Evolutionary conservation across 2,797 vertebrate species (phyloP), one percentile per base, ranked within the genome.

Genomic region (Acanthiza pusilla): DNA sequence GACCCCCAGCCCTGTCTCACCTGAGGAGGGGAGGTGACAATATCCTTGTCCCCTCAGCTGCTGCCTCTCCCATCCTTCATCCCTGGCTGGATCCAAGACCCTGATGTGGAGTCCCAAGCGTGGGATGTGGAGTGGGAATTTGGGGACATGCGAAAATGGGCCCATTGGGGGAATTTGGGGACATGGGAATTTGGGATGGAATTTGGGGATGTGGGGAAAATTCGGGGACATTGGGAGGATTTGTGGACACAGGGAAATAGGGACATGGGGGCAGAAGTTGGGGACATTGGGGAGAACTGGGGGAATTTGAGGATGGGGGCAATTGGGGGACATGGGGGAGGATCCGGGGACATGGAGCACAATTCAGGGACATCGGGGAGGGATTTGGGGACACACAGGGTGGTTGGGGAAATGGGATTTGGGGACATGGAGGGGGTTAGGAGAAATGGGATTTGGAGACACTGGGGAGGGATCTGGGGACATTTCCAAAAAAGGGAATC

Each of bases 241-340:
- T 25, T 36, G 14, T 32, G 7, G 19, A 34, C 50, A 21, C 21
- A 45, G 43, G 43, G 18, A 45, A 1, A 2, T 3, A 13, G 65
- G 20, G 10, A 17, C 12, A 3, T 3, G 6, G n/a, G 11, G 9
- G 0, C 14, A 27, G 21, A 9, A 53, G 53, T 62, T 22, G 22
- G 23, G 50, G 15, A 19, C 18, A 43, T 43, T 43, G 8, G 42
- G 42, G 6, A n/a, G 19, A 42, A 11, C 4, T 63, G 30, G 16
- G 38, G 20, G 26, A 43, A 10, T 25, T 13, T 42, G 13, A 22
- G 5, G 47, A 48, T 3, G 9, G 38, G 19, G 12, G 38, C 17
- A 23, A 43, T 43, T 26, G 21, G 21, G 4, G 29, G 10, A 58
- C 16, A 58, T 58, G 5, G 21, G 7, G 22, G 11, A 9, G 6